Base-by-base conservation (phyloP, 2,888 invertebrate genomes). In the Habrosyne pyritoides region DNA sequence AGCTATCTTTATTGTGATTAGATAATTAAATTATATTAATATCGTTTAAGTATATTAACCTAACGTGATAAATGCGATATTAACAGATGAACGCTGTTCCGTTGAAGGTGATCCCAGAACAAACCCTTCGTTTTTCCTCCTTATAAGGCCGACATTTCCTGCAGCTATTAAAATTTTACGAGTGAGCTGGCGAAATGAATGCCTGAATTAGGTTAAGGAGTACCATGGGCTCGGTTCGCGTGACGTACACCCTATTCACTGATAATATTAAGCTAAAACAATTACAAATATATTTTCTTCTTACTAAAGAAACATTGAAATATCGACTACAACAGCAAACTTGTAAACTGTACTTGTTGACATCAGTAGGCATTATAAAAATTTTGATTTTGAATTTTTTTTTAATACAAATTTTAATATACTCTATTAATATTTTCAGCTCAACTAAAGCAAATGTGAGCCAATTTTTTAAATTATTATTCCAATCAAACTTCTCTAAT, bases 171-270 rank as follows among this genome's bases (percentile, higher is more conserved):
- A 91, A 89, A 85, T 89, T 91, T 90, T 88, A 91, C 86, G 87
- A 90, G 77, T 87, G 86, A 89, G 83, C 85, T 88, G 87, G 81
- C 81, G 83, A 88, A 91, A 89, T 90, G 86, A 90, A 90, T 84
- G 83, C 81, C 81, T 75, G 86, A 91, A 91, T 89, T 88, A 86
- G 90, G 90, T 90, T 90, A 90, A 86, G 86, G 82, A 85, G 79
- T 77, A 80, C 69, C 77, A 71, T 75, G 80, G 80, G 81, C 70
- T 72, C 65, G 79, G 78, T 74, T 90, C 76, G 81, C 84, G 85
- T 86, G 87, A 83, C 79, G 77, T 72, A 77, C 73, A 67, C 68
- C 66, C 72, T 64, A 77, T 79, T 81, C 72, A 67, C 67, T 73
- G 69, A 78, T 79, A 80, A 81, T 84, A 78, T 75, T 73, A 79